These are phyloP conservation scores for Magallana nippona DNA, from an alignment of 2,888 invertebrate species.

Conservation along the genomic window DNA sequence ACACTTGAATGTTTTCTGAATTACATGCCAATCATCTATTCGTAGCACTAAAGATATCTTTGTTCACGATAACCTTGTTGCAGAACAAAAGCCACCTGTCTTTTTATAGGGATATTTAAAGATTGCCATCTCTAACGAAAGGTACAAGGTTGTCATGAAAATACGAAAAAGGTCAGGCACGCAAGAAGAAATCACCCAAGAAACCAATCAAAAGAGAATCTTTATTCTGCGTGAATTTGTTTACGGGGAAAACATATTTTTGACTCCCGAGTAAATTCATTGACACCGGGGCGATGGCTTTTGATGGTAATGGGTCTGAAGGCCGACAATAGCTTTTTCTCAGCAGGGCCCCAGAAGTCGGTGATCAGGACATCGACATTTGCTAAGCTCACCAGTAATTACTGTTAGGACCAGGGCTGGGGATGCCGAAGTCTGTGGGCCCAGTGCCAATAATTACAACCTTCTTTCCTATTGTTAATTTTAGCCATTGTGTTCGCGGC, in stretches of 20 bases:
- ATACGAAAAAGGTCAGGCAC: constrained; percentile 5
- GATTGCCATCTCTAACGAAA: constrained; percentile 16
- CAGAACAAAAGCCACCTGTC: constrained; percentile 5
- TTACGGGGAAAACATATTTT: constrained; percentile 28
- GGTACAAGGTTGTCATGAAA: constrained; percentile 19
- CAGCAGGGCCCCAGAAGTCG: constrained; percentile 14
- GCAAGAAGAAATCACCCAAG: background rate
- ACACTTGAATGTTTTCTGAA: constrained; percentile 23
- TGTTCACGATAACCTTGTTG: constrained; percentile 28
- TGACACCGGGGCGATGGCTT: constrained; percentile 25
- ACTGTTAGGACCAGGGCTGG: constrained; percentile 9
- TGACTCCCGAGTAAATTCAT: constrained; percentile 25
- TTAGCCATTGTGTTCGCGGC: constrained; percentile 23
- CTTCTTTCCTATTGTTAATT: background rate
- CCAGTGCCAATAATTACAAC: constrained; percentile 27
- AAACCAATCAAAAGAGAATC: background rate
- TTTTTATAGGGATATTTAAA: constrained; percentile 11
- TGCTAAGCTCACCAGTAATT: constrained; percentile 22
- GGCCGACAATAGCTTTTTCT: constrained; percentile 24
- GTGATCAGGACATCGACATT: constrained; percentile 24
- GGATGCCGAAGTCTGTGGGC: constrained; percentile 18
- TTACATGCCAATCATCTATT: constrained; percentile 18
- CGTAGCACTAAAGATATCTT: constrained; percentile 13
- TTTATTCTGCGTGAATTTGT: constrained; percentile 8
- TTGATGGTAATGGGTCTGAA: constrained; percentile 19